Evolutionary conservation across 1,140 invertebrate genomes (phyloP).

Genomic region (Zaprionus ornatus): DNA sequence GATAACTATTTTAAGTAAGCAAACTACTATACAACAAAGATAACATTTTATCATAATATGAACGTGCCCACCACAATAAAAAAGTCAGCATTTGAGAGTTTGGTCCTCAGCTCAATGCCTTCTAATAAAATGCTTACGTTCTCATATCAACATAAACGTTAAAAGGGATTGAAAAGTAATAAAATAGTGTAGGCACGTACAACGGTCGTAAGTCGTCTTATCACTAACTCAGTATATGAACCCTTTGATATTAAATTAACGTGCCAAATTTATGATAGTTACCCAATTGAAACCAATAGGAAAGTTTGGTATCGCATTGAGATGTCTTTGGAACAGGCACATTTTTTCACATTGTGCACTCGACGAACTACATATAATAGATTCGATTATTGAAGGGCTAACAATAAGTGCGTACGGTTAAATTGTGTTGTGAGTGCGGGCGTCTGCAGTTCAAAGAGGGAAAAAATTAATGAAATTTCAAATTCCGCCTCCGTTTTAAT

Average conservation of each 20-base stretch:
- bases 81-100: neutral
- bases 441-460: constrained; percentile 35
- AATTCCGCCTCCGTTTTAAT: constrained; percentile 46
- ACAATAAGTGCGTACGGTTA: neutral
- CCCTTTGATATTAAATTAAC: constrained; percentile 77
- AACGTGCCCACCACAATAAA: neutral
- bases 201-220: constrained; percentile 25
- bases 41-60: neutral
- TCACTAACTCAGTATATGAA: constrained; percentile 55
- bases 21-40: too few species aligned
- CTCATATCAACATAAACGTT: constrained; percentile 9
- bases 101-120: constrained; percentile 63
- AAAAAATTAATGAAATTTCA: constrained; percentile 57
- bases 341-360: constrained; percentile 24
- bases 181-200: constrained; percentile 53
- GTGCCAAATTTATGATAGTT: constrained; percentile 68
- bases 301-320: neutral
- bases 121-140: constrained; percentile 78
- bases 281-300: constrained; percentile 70
- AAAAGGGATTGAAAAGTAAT: constrained; percentile 69
- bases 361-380: constrained; percentile 62
- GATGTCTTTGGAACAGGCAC: neutral
- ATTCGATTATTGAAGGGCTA: neutral
- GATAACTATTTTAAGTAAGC: too few species aligned
- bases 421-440: neutral